Evolutionary conservation across 2,797 vertebrate genomes (phyloP).

Genomic region (Ciconia nigra): DNA sequence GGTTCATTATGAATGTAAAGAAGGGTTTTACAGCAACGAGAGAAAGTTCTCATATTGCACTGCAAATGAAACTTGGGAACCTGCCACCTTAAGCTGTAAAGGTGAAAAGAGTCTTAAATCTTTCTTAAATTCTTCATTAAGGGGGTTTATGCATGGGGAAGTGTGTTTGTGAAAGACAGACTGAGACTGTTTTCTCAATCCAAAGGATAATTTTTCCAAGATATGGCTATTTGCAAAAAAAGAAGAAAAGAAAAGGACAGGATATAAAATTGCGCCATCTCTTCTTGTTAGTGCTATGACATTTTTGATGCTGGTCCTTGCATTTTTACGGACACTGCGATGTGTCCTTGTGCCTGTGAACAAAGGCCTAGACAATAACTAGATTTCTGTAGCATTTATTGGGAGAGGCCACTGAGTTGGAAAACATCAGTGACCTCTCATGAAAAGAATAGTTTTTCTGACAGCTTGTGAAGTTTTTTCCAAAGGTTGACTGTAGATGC

Average conservation of each 20-base stretch:
- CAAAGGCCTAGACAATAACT: neutral
- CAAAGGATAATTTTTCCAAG: neutral
- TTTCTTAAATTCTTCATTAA: neutral
- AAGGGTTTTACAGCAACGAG: constrained; percentile 76
- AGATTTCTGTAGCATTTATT: neutral
- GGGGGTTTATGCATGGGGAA: neutral
- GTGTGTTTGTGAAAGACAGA: neutral
- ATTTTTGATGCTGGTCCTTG: neutral
- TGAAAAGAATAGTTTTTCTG: neutral
- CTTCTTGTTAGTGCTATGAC: neutral
- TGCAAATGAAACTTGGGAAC: constrained; percentile 76
- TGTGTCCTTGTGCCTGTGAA: neutral
- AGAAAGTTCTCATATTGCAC: constrained; percentile 76
- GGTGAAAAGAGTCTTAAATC: constrained; percentile 67
- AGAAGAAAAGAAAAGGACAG: neutral
- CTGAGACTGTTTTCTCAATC: neutral
- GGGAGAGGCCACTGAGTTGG: neutral
- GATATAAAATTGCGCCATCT: neutral
- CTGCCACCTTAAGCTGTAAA: constrained; percentile 77
- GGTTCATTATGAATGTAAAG: constrained; percentile 78
- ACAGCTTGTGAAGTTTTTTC: neutral
- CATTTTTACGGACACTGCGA: neutral
- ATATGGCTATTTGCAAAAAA: neutral
- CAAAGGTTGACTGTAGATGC: neutral
- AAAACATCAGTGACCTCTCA: neutral